Base-by-base conservation (phyloP, 2,113 vertebrate genomes). In the Platysternon megacephalum region DNA sequence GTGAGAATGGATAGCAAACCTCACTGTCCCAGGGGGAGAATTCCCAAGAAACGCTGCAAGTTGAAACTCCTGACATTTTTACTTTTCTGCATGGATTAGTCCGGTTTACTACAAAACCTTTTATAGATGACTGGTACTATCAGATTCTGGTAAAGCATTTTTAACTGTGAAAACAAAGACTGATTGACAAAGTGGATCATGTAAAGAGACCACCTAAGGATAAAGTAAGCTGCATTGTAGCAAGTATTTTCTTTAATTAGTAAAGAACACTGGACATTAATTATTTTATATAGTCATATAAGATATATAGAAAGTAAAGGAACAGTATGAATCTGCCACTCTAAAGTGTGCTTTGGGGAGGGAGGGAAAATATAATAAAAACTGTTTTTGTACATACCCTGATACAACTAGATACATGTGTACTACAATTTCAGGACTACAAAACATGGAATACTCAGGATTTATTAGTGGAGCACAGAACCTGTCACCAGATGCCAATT, bases 401-500 rank as follows among this genome's bases (percentile, higher is more conserved):
- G 3, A 0, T 58, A 12, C 86, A 94, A 91, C 49, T 83, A 82
- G 19, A 42, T 0, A 1, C 12, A 11, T 1, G 68, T 42, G 68
- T 84, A 76, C 56, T 87, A 4, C n/a, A 56, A 65, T 24, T 44
- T 32, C 29, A 52, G 1, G 1, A 4, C 39, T n/a, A 44, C 81
- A 74, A 2, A 32, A 61, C 87, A 84, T 85, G 44, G 84, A 48
- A 13, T 17, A 32, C 56, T 90, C 87, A 89, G 94, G 61, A 94
- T 95, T 94, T 58, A 10, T 53, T 58, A 81, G 48, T 35, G 87
- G 6, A 91, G 74, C 92, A 48, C 87, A 85, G 93, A 14, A 79
- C 81, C 88, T 85, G 35, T 1, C 79, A 58, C 19, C 93, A 95
- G 91, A 35, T 85, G 96, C 82, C 93, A 90, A n/a, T 2, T 65